Percentiles rank a stretch among this genome's conserved stretches.
Evolutionary conservation across 2,888 invertebrate species (phyloP).

Genomic region (Petrolisthes manimaculis): DNA sequence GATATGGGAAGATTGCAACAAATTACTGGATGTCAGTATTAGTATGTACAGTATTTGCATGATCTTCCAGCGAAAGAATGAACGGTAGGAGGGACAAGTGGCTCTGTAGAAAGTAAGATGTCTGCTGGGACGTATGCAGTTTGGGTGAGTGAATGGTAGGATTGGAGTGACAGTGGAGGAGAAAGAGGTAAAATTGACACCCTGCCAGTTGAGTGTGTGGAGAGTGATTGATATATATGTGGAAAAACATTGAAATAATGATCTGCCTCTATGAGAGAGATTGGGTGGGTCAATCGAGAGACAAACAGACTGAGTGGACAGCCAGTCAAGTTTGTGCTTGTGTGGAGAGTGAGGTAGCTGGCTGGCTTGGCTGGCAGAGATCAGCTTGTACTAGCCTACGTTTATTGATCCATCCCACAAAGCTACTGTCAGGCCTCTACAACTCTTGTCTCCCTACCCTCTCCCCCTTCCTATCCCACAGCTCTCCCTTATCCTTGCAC

Average conservation of each 20-base stretch:
- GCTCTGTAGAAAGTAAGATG: too few species aligned
- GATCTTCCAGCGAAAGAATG: too few species aligned
- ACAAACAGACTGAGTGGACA: background rate
- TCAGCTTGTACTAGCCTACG: background rate
- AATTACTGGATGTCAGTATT: too few species aligned
- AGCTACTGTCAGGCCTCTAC: background rate
- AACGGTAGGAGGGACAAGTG: too few species aligned
- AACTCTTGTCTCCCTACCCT: background rate
- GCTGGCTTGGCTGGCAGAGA: background rate
- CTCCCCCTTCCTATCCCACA: background rate
- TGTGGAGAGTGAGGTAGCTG: background rate
- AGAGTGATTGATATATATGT: too few species aligned
- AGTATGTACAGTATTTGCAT: too few species aligned
- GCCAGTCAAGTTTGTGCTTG: background rate
- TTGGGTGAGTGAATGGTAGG: background rate
- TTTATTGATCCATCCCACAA: constrained; percentile 15
- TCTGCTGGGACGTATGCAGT: too few species aligned
- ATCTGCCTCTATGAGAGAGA: background rate
- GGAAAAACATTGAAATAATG: too few species aligned
- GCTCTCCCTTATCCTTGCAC: background rate
- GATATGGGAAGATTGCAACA: background rate
- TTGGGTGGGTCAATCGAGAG: background rate
- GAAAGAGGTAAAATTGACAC: too few species aligned
- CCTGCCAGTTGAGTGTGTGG: too few species aligned
- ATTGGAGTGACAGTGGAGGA: background rate